Conservation (phyloP, 2,797 vertebrate species). For the Diplodus puntazzo region DNA sequence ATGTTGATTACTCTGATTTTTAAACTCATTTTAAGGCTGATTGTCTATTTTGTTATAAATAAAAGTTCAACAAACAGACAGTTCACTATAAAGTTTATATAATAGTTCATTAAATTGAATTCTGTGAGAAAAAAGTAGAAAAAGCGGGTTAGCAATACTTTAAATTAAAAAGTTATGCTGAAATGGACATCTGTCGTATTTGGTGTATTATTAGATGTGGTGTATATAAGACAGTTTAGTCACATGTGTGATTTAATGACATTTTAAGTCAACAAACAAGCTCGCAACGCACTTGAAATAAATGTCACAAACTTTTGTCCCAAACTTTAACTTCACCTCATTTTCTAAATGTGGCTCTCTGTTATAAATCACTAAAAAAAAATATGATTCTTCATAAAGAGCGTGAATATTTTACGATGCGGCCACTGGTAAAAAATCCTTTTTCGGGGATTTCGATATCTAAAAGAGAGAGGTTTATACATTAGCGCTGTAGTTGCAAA, state of each 20-base stretch:
- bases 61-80: not conserved
- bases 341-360: constrained; percentile 27
- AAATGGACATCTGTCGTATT: not conserved
- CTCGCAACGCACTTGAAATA: not conserved
- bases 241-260: not conserved
- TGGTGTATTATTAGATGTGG: not conserved
- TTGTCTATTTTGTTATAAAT: not conserved
- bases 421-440: constrained; percentile 86
- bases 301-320: constrained; percentile 12
- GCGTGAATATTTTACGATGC: constrained; percentile 87
- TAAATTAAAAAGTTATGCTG: not conserved
- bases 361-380: constrained; percentile 35
- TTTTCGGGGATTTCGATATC: constrained; percentile 91
- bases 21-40: not conserved
- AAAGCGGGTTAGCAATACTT: not conserved
- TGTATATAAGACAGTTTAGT: not conserved
- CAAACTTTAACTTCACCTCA: constrained; percentile 20
- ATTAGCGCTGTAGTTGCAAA: constrained; percentile 99
- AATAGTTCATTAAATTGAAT: not conserved
- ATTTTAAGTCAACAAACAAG: constrained; percentile 19
- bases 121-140: not conserved
- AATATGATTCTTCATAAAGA: constrained; percentile 70
- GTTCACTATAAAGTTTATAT: not conserved
- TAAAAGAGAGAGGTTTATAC: constrained; percentile 99
- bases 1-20: not conserved